Percentiles rank a stretch among this genome's conserved stretches.
Evolutionary conservation across 1,140 invertebrate species (phyloP).

Genomic region (Galleria mellonella): DNA sequence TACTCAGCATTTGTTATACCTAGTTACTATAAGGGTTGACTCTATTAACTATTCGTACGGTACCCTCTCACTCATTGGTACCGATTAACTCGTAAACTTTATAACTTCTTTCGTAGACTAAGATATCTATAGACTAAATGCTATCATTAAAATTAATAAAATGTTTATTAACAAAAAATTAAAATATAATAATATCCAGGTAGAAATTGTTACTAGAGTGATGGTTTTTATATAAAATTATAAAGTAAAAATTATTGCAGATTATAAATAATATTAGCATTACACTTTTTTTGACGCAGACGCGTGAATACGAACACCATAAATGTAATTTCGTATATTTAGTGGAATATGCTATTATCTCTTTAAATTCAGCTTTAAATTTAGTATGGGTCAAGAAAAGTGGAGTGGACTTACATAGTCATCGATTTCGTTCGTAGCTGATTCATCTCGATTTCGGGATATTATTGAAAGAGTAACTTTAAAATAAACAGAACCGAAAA

Average conservation of each 20-base stretch:
- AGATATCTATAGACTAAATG: slow-evolving; percentile 51
- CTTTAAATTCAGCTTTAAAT: slow-evolving; percentile 25
- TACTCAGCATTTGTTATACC: slow-evolving; percentile 32
- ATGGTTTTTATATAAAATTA: slow-evolving; percentile 69
- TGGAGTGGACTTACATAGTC: slow-evolving; percentile 29
- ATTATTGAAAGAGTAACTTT: too few species aligned
- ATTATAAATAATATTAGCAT: slow-evolving; percentile 32
- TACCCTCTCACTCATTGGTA: slow-evolving; percentile 1
- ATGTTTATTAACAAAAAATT: slow-evolving; percentile 61
- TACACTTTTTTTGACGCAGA: slow-evolving; percentile 31
- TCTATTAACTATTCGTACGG: slow-evolving; percentile 24
- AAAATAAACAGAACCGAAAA: too few species aligned
- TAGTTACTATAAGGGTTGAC: slow-evolving; percentile 37
- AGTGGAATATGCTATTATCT: slow-evolving; percentile 7
- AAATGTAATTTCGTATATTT: slow-evolving; percentile 2
- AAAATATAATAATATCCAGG: slow-evolving; percentile 67
- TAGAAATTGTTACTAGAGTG: slow-evolving; percentile 72
- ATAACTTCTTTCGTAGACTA: slow-evolving; percentile 60
- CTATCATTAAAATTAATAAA: slow-evolving; percentile 58
- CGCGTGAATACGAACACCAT: slow-evolving; percentile 34
- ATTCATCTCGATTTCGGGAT: slow-evolving; percentile 45
- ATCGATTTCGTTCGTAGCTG: slow-evolving; percentile 51
- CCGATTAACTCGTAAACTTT: slow-evolving; percentile 34
- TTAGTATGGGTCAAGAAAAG: slow-evolving; percentile 29
- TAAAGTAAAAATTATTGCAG: slow-evolving; percentile 46